Conservation (phyloP, 2,888 invertebrate species). For the Marronus borbonicus region DNA sequence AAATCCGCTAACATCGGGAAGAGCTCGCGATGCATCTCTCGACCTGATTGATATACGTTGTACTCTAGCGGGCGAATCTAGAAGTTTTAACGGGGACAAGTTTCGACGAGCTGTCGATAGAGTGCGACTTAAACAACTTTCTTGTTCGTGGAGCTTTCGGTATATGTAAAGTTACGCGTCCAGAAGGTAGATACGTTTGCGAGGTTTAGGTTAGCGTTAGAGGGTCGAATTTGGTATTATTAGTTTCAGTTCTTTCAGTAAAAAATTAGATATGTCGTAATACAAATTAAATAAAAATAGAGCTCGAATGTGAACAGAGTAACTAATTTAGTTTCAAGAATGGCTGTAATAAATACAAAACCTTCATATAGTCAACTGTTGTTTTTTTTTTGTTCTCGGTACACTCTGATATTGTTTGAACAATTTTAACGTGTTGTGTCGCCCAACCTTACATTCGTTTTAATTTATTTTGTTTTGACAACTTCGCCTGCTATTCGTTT, state of each 20-base stretch:
- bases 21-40: constrained; percentile 22
- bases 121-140: constrained; percentile 33
- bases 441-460: too few species aligned
- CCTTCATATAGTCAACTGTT: too few species aligned
- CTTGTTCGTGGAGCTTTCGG: constrained; percentile 21
- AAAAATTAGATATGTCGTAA: not conserved
- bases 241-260: not conserved
- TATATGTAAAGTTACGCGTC: not conserved
- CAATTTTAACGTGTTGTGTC: too few species aligned
- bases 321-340: too few species aligned
- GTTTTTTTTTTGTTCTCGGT: too few species aligned
- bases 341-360: too few species aligned
- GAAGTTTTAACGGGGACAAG: constrained; percentile 42
- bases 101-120: constrained; percentile 46
- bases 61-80: constrained; percentile 42
- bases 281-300: too few species aligned
- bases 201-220: constrained; percentile 13
- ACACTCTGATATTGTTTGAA: too few species aligned
- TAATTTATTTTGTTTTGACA: too few species aligned
- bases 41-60: constrained; percentile 42
- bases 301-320: too few species aligned
- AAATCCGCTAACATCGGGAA: constrained; percentile 5
- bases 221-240: not conserved
- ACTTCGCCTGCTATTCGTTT: too few species aligned
- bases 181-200: not conserved